A percentile compares a stretch with the other conserved stretches of the same genome.
Conservation (phyloP, 2,797 vertebrate species). For the Coendou prehensilis region DNA sequence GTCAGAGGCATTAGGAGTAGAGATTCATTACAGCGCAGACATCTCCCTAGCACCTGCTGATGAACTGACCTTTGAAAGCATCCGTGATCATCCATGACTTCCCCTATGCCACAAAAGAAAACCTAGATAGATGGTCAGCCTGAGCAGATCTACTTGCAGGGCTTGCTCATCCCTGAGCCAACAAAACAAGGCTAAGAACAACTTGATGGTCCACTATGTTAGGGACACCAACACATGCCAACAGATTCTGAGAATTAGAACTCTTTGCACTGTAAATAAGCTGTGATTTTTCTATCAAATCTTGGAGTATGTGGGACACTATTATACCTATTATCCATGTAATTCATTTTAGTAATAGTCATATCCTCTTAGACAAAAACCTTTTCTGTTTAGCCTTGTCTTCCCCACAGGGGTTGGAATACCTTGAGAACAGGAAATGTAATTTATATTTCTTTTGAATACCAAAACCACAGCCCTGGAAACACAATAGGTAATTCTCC, state of each 20-base stretch:
- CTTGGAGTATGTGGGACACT: neutral
- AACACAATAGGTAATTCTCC: conserved; percentile 76
- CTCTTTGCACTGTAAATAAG: conserved; percentile 47
- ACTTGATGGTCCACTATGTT: neutral
- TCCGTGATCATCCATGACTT: neutral
- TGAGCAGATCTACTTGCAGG: conserved; percentile 3
- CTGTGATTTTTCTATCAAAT: neutral
- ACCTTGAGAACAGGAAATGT: conserved; percentile 74
- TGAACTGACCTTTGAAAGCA: neutral
- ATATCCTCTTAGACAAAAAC: conserved; percentile 39
- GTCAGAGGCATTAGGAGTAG: neutral
- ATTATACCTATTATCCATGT: neutral
- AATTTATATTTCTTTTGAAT: conserved; percentile 77
- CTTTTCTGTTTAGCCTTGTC: conserved; percentile 65
- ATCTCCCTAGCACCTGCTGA: neutral
- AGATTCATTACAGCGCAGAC: neutral
- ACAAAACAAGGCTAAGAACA: conserved; percentile 7
- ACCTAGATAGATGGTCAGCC: conserved; percentile 61
- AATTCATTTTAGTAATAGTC: conserved; percentile 21
- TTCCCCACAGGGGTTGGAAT: conserved; percentile 60
- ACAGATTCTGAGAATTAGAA: neutral
- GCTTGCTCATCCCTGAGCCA: conserved; percentile 6
- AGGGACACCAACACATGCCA: conserved; percentile 21
- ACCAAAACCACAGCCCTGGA: conserved; percentile 61
- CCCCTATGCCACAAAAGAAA: neutral